phyloP scores from a whole-genome alignment of 2,888 invertebrate species.

The Drosophila austrosaltans region DNA sequence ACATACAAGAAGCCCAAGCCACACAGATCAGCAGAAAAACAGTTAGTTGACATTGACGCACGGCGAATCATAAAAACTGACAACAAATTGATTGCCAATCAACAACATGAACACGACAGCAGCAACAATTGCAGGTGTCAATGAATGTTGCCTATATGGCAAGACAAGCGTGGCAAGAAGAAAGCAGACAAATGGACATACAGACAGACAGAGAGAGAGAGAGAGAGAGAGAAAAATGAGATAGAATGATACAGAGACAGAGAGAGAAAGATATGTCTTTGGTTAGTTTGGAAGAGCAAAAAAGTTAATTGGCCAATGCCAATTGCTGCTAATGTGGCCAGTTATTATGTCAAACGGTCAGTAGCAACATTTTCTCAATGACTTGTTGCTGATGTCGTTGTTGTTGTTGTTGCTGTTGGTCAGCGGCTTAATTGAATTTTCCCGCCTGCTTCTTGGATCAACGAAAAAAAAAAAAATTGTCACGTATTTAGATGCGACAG shows the following conservation, averaged over 20 bases:
- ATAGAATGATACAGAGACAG: constrained; percentile 3
- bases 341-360: constrained; percentile 79
- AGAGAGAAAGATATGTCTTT: constrained; percentile 1
- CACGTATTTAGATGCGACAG: constrained; percentile 45
- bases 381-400: constrained; percentile 43
- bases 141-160: constrained; percentile 76
- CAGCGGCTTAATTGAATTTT: constrained; percentile 48
- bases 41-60: constrained; percentile 72
- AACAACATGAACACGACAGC: constrained; percentile 76
- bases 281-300: constrained; percentile 24
- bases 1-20: constrained; percentile 19
- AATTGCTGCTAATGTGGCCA: constrained; percentile 79
- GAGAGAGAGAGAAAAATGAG: constrained; percentile 24
- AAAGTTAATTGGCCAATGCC: constrained; percentile 78
- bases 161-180: constrained; percentile 64
- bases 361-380: constrained; percentile 59
- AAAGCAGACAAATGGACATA: constrained; percentile 12
- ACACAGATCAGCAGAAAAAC: constrained; percentile 41
- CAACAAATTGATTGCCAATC: constrained; percentile 79
- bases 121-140: constrained; percentile 75
- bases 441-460: constrained; percentile 23
- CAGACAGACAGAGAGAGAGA: not conserved
- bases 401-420: not conserved
- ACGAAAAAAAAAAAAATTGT: constrained; percentile 38
- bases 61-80: constrained; percentile 77